phyloP scores from a whole-genome alignment of 2,888 invertebrate species.

The Eledona agricola region DNA sequence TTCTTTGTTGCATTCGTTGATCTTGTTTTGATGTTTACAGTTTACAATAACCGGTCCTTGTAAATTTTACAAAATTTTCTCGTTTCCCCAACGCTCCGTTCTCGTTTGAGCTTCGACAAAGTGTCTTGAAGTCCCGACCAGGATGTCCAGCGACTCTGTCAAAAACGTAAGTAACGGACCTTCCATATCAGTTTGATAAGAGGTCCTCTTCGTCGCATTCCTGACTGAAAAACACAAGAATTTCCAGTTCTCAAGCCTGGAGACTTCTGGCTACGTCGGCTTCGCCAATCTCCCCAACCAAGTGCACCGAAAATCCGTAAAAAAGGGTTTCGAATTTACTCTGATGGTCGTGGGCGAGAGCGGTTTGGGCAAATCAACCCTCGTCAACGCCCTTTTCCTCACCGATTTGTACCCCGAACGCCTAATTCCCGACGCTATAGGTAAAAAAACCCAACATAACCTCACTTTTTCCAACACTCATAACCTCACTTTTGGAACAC shows the following conservation, averaged over 20 bases:
- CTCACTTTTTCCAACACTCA: not conserved
- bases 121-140: slow-evolving; percentile 1
- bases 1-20: not conserved
- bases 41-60: slow-evolving; percentile 13
- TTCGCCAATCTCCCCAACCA: slow-evolving; percentile 97
- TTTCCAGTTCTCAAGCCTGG: slow-evolving; percentile 79
- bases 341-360: slow-evolving; percentile 89
- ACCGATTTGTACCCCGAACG: slow-evolving; percentile 96
- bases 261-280: slow-evolving; percentile 90
- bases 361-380: slow-evolving; percentile 93
- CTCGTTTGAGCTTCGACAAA: not conserved
- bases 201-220: not conserved
- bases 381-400: slow-evolving; percentile 93
- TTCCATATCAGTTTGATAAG: slow-evolving; percentile 6
- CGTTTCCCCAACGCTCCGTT: slow-evolving; percentile 5
- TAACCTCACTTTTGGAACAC: not conserved
- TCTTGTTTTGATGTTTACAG: slow-evolving; percentile 17
- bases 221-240: slow-evolving; percentile 3
- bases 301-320: slow-evolving; percentile 96
- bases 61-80: slow-evolving; percentile 1
- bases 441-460: slow-evolving; percentile 60
- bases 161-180: slow-evolving; percentile 67
- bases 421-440: slow-evolving; percentile 85
- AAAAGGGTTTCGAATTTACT: slow-evolving; percentile 97
- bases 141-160: slow-evolving; percentile 69